Conservation (phyloP, 2,113 vertebrate species). For the Brachypodius melanocephalos region DNA sequence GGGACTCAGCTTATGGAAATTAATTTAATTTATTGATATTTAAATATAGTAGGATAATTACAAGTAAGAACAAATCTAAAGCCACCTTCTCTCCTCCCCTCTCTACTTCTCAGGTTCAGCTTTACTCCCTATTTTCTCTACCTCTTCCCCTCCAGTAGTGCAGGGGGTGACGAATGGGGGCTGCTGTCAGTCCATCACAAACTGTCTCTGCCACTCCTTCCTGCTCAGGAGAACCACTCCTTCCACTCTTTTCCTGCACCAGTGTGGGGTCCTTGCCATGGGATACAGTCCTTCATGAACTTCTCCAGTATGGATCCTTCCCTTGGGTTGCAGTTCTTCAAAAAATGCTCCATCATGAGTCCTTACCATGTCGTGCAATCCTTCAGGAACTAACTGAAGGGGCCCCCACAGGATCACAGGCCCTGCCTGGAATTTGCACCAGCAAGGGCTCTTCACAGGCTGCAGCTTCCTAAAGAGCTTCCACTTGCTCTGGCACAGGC, state of each 20-base stretch:
- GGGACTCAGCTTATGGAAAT: background rate
- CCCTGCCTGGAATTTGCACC: background rate
- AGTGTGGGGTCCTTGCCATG: background rate
- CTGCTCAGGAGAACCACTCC: accelerated
- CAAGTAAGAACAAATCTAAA: background rate
- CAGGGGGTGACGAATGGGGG: background rate
- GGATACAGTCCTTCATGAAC: background rate
- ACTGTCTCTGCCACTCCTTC: background rate
- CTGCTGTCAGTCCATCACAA: accelerated
- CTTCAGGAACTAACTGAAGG: background rate
- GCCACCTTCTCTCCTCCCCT: background rate
- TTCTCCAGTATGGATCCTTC: background rate
- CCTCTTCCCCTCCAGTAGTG: background rate
- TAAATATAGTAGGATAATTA: background rate
- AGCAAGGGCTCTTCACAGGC: background rate
- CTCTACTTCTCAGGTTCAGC: background rate
- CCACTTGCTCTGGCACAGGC: background rate
- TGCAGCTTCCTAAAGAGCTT: background rate
- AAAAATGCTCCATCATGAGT: background rate
- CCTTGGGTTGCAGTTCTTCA: accelerated
- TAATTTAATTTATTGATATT: background rate
- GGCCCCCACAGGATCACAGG: background rate
- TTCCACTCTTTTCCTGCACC: background rate
- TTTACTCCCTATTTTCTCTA: background rate
- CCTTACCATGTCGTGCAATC: background rate